These are phyloP conservation scores for Leptura quadrifasciata DNA, from an alignment of 2,888 invertebrate genomes.

Conservation along the genomic window DNA sequence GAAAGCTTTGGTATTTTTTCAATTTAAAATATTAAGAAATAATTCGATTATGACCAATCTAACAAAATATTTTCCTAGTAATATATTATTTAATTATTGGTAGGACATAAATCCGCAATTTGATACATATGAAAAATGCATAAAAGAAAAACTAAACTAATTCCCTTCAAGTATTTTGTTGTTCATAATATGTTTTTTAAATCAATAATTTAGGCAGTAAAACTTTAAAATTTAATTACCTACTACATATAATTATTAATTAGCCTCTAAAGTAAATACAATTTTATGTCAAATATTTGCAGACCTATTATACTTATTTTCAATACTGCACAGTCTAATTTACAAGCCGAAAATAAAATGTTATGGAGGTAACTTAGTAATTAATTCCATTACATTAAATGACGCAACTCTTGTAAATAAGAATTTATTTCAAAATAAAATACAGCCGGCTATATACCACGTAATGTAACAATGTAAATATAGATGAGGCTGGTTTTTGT, in stretches of 20 bases:
- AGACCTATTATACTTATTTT: slow-evolving; percentile 37
- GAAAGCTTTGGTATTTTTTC: too few relatives aligned
- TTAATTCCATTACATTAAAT: slow-evolving; percentile 52
- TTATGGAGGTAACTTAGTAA: slow-evolving; percentile 41
- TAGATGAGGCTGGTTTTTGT: slow-evolving; percentile 53
- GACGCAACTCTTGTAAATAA: slow-evolving; percentile 51
- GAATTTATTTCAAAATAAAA: slow-evolving; percentile 55
- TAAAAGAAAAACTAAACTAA: too few relatives aligned
- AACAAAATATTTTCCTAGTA: too few relatives aligned
- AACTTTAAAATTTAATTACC: neutral
- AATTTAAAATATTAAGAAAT: too few relatives aligned
- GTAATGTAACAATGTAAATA: slow-evolving; percentile 58
- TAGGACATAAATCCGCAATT: too few relatives aligned
- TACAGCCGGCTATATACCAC: slow-evolving; percentile 51
- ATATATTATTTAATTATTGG: too few relatives aligned
- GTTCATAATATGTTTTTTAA: too few relatives aligned
- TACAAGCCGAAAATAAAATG: slow-evolving; percentile 39
- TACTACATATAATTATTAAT: slow-evolving; percentile 30
- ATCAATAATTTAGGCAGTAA: too few relatives aligned
- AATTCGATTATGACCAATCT: too few relatives aligned
- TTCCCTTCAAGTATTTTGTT: too few relatives aligned
- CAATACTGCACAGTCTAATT: slow-evolving; percentile 39
- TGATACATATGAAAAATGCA: too few relatives aligned
- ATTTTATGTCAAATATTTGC: slow-evolving; percentile 40
- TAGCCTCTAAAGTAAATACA: slow-evolving; percentile 24